Base-by-base conservation (phyloP, 2,888 invertebrate genomes). In the Trilocha varians region DNA sequence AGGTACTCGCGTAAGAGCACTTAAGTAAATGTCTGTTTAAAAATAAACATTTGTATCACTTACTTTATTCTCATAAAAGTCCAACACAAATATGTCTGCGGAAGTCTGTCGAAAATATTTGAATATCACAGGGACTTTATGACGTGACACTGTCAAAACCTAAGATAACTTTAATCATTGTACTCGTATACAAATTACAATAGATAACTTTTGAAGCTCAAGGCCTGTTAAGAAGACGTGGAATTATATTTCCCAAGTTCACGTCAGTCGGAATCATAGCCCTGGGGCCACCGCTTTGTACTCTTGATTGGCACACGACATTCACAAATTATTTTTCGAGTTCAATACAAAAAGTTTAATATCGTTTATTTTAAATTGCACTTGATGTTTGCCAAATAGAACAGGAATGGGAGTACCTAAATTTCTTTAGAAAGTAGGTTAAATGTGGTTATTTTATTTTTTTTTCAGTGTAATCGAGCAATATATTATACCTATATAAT, bases 251-350 rank as follows among this genome's bases (percentile, higher is more conserved):
- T 25, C 38, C 32, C 15, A 34, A 39, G 8, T 38, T 39, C n/a
- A 35, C 42, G 40, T n/a, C 18, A 52, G 16, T 50, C 49, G 37
- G 16, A 32, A 47, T 44, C 44, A 36, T 13, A 38, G 46, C 47
- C 58, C 58, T 41, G 52, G 41, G 58, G 67, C 62, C 42, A 47
- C 43, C 51, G 46, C 69, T 71, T 71, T 70, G 65, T 62, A 47
- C 54, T 37, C 52, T 58, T 72, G 70, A 73, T 72, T 72, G 70
- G 60, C 69, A 71, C 60, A 68, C 57, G 63, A 65, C 62, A 64
- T 59, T 54, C 57, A 56, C 61, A 67, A 68, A 63, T 62, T 55
- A 50, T n/a, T n/a, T n/a, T n/a, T n/a, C n/a, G n/a, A n/a, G n/a
- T n/a, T n/a, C n/a, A n/a, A n/a, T n/a, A n/a, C n/a, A n/a, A n/a